Evolutionary conservation across 2,113 vertebrate species (phyloP).

Genomic region (Aptenodytes patagonicus): DNA sequence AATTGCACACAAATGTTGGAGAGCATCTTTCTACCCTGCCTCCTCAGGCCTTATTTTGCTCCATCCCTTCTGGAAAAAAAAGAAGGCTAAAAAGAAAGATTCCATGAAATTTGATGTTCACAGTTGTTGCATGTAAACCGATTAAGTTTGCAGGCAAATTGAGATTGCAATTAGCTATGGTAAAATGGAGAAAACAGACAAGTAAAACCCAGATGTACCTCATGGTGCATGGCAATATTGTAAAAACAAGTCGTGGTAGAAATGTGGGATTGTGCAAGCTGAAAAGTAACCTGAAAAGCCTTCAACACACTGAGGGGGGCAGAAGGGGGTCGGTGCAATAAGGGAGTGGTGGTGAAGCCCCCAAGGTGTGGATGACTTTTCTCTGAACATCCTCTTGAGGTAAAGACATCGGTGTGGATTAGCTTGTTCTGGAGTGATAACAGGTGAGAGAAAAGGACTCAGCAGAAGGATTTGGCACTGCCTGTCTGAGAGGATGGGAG

Average conservation of each 20-base stretch:
- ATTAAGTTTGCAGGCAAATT: background rate
- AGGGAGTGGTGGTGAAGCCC: background rate
- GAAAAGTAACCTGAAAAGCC: background rate
- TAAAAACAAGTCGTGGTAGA: background rate
- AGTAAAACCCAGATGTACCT: background rate
- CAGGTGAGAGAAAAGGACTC: background rate
- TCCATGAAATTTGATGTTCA: background rate
- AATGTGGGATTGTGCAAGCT: background rate
- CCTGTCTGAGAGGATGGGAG: background rate
- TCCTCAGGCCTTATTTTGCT: background rate
- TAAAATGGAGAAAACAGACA: background rate
- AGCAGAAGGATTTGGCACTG: background rate
- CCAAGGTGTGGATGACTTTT: background rate
- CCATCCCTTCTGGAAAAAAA: background rate
- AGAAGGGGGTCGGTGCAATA: background rate
- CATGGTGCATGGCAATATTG: background rate
- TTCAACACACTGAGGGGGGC: rapidly evolving
- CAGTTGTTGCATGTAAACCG: background rate
- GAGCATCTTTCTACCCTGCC: background rate
- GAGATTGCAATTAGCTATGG: background rate
- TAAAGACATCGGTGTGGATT: background rate
- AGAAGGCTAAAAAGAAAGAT: background rate
- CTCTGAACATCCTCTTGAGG: background rate
- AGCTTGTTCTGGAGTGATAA: background rate
- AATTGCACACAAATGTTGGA: background rate